phyloP scores from a whole-genome alignment of 2,888 invertebrate species.

The Didymodactylos carnosus region DNA sequence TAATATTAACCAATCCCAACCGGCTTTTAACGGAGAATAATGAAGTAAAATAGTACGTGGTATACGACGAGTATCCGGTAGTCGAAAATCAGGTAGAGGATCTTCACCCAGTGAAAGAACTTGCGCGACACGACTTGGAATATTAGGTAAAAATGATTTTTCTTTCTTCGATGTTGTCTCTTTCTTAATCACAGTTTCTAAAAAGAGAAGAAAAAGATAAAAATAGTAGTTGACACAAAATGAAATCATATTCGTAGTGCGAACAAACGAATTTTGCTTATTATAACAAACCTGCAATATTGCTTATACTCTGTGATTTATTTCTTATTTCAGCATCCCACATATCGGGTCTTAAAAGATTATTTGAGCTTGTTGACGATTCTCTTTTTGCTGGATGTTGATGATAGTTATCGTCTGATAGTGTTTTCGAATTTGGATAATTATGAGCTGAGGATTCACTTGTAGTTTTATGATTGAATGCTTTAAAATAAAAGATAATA shows the following conservation, averaged over 20 bases:
- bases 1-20: slow-evolving; percentile 92
- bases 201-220: too few relatives aligned
- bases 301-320: slow-evolving; percentile 6
- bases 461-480: background rate
- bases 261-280: too few relatives aligned
- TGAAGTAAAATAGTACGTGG: slow-evolving; percentile 95
- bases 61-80: slow-evolving; percentile 43
- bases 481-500: background rate
- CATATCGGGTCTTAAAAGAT: background rate
- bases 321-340: background rate
- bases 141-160: background rate
- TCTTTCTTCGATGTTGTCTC: background rate
- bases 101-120: background rate
- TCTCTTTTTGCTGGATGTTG: too few relatives aligned
- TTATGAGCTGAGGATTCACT: background rate
- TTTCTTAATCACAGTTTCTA: background rate
- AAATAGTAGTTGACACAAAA: too few relatives aligned
- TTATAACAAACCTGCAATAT: slow-evolving; percentile 14
- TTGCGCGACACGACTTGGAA: background rate
- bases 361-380: background rate
- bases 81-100: background rate
- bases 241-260: too few relatives aligned
- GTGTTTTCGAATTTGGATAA: too few relatives aligned
- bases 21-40: slow-evolving; percentile 94
- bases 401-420: too few relatives aligned